These are phyloP conservation scores for Myotis pilosus DNA, from an alignment of 2,797 vertebrate species.

Conservation along the genomic window DNA sequence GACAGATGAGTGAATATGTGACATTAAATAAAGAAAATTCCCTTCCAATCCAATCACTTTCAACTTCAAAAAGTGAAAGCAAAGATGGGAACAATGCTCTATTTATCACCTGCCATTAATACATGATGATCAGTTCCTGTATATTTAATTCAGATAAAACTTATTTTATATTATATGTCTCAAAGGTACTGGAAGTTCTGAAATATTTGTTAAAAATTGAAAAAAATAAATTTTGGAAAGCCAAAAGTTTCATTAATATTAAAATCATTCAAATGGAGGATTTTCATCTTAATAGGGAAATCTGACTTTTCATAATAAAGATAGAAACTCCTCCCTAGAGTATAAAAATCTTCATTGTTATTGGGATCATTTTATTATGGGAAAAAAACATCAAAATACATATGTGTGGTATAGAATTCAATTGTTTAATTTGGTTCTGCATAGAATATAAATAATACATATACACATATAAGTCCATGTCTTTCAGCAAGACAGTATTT, in stretches of 20 bases:
- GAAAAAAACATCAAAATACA: not conserved
- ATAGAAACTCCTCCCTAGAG: not conserved
- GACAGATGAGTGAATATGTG: slow-evolving; percentile 15
- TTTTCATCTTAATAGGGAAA: slow-evolving; percentile 29
- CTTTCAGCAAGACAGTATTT: not conserved
- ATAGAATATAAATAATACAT: not conserved
- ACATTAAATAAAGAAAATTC: slow-evolving; percentile 44
- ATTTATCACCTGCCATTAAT: slow-evolving; percentile 46
- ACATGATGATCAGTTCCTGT: not conserved
- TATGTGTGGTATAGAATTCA: not conserved
- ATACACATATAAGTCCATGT: not conserved
- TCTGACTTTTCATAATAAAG: slow-evolving; percentile 28
- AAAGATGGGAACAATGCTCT: slow-evolving; percentile 25
- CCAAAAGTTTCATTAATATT: not conserved
- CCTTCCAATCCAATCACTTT: slow-evolving; percentile 38
- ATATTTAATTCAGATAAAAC: not conserved
- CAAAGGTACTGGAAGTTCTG: not conserved
- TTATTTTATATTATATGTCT: not conserved
- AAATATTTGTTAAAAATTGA: slow-evolving; percentile 26
- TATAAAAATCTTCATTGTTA: not conserved
- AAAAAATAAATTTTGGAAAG: not conserved
- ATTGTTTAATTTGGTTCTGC: not conserved
- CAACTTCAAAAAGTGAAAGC: slow-evolving; percentile 25
- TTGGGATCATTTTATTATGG: not conserved
- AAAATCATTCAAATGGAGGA: not conserved